phyloP scores from a whole-genome alignment of 2,113 vertebrate genomes.

The Entelurus aequoreus region DNA sequence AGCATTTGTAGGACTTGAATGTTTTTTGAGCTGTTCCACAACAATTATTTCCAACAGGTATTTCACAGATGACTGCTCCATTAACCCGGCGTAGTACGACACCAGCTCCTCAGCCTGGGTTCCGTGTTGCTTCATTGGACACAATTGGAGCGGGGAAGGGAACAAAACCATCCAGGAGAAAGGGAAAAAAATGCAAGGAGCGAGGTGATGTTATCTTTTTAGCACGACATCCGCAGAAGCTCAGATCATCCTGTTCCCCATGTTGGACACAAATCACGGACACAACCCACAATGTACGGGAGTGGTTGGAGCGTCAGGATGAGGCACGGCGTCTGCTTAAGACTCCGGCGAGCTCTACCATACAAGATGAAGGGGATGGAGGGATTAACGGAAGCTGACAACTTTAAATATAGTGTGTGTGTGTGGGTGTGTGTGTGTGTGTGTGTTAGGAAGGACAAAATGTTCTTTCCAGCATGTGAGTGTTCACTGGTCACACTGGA shows the following conservation, averaged over 20 bases:
- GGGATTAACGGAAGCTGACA: slow-evolving; percentile 32
- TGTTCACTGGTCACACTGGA: slow-evolving; percentile 39
- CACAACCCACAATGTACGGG: neutral
- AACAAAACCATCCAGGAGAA: neutral
- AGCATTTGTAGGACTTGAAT: neutral
- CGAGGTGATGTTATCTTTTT: neutral
- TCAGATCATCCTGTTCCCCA: slow-evolving; percentile 13
- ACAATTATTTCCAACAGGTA: slow-evolving; percentile 13
- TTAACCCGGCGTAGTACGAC: slow-evolving; percentile 1
- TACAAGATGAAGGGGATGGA: neutral
- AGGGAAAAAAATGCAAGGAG: neutral
- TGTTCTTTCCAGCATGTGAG: slow-evolving; percentile 37
- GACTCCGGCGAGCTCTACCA: neutral
- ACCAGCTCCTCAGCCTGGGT: slow-evolving; percentile 13
- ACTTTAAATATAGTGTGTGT: slow-evolving; percentile 21
- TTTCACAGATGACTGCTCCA: slow-evolving; percentile 22
- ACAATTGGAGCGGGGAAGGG: neutral
- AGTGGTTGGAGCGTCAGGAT: slow-evolving; percentile 7
- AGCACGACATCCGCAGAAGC: neutral
- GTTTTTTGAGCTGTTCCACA: slow-evolving; percentile 6
- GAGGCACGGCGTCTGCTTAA: slow-evolving; percentile 4
- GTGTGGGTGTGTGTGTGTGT: slow-evolving; percentile 1
- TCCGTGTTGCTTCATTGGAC: slow-evolving; percentile 28
- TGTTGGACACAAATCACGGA: slow-evolving; percentile 10
- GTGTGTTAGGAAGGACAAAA: slow-evolving; percentile 30